phyloP scores from a whole-genome alignment of 2,888 invertebrate genomes.

The Heliconius ismenius region DNA sequence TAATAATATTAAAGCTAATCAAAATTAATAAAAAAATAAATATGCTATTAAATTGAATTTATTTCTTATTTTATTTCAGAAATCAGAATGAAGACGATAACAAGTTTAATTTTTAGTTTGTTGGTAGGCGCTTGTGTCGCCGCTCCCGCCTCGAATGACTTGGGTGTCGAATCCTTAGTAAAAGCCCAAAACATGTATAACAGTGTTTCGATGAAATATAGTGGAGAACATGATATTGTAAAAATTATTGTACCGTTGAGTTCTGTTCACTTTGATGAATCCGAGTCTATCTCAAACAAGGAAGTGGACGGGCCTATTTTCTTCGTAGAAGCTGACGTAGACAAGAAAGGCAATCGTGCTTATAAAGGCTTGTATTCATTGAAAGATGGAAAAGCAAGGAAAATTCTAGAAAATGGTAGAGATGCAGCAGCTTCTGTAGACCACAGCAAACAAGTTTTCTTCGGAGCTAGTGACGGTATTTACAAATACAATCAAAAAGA shows the following conservation, averaged over 20 bases:
- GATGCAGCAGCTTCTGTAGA: constrained; percentile 53
- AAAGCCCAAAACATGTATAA: constrained; percentile 38
- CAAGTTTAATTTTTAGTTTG: constrained; percentile 42
- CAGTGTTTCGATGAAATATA: constrained; percentile 39
- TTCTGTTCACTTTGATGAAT: constrained; percentile 43
- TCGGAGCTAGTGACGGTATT: constrained; percentile 60
- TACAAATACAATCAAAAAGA: constrained; percentile 52
- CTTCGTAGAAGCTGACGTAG: constrained; percentile 38
- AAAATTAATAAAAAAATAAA: background rate
- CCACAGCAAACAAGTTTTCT: constrained; percentile 51
- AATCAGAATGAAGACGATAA: constrained; percentile 35
- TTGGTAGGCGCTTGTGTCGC: constrained; percentile 44
- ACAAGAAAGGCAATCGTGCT: background rate
- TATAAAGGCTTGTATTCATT: background rate
- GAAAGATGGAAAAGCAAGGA: constrained; percentile 45
- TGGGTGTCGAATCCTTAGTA: constrained; percentile 36
- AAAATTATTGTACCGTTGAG: constrained; percentile 47
- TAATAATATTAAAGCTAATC: background rate
- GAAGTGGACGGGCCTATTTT: constrained; percentile 41
- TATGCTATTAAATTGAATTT: background rate
- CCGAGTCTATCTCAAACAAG: constrained; percentile 36
- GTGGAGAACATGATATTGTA: constrained; percentile 46
- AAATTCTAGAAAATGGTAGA: constrained; percentile 55
- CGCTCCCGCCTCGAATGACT: constrained; percentile 40
- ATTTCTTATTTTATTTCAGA: constrained; percentile 43